These are phyloP conservation scores for Drosophila ficusphila DNA, from an alignment of 1,140 invertebrate genomes.

Conservation along the genomic window DNA sequence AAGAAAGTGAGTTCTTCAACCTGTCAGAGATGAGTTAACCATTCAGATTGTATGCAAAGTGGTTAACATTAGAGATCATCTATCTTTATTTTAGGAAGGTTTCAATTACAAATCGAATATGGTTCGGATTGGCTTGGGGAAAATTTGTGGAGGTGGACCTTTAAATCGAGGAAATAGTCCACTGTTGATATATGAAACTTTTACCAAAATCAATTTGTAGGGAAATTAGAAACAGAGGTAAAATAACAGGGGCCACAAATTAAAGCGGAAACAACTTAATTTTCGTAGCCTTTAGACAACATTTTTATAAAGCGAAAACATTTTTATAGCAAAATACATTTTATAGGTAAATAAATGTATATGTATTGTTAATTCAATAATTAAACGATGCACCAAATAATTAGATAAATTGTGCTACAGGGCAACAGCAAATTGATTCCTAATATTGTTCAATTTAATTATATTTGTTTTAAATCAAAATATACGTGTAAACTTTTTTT, in stretches of 20 bases:
- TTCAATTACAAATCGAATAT: constrained; percentile 41
- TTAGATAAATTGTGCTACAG: neutral
- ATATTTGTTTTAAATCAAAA: no score
- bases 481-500: no score
- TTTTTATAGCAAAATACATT: no score
- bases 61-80: constrained; percentile 43
- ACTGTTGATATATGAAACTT: constrained; percentile 7
- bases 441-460: no score
- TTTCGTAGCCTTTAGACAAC: neutral
- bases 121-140: neutral
- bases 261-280: neutral
- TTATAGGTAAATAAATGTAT: no score
- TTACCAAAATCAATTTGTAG: constrained; percentile 13
- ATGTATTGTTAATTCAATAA: neutral
- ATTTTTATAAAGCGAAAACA: no score
- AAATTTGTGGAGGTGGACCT: constrained; percentile 5
- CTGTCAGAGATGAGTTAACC: constrained; percentile 69
- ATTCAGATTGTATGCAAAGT: constrained; percentile 57
- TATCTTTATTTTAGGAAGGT: constrained; percentile 32
- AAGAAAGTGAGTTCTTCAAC: constrained; percentile 67
- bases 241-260: neutral
- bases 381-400: no score
- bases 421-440: no score
- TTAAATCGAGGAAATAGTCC: constrained; percentile 13
- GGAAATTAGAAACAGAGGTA: constrained; percentile 1